These are phyloP conservation scores for Thalassoma bifasciatum DNA, from an alignment of 2,113 vertebrate genomes.

Conservation along the genomic window DNA sequence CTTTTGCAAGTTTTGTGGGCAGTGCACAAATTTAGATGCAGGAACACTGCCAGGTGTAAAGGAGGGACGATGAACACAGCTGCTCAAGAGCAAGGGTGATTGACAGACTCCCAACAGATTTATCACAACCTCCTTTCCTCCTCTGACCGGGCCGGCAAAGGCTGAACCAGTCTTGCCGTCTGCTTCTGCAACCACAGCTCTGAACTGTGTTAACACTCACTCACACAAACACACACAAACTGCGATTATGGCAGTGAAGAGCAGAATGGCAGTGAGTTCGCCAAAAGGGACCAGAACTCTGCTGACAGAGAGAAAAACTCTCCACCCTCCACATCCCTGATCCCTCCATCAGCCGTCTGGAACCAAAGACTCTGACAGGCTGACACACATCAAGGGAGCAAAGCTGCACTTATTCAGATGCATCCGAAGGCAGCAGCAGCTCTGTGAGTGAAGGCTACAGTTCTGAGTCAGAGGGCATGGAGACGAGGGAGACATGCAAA, in stretches of 20 bases:
- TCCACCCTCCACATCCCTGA: conserved; percentile 24
- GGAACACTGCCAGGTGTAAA: conserved; percentile 2
- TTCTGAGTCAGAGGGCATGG: conserved; percentile 10
- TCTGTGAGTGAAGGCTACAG: conserved; percentile 8
- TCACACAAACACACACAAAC: conserved; percentile 9
- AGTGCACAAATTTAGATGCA: conserved; percentile 19
- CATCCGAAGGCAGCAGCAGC: conserved; percentile 33
- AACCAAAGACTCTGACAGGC: conserved; percentile 63
- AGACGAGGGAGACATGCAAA: conserved; percentile 9
- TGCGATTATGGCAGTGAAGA: conserved; percentile 45
- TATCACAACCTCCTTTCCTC: conserved; percentile 24
- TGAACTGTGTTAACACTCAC: conserved; percentile 39
- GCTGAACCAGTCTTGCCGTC: conserved; percentile 54
- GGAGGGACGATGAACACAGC: conserved; percentile 5
- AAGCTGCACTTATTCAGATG: conserved; percentile 24
- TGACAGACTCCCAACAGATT: conserved; percentile 22
- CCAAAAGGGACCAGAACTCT: conserved; percentile 65
- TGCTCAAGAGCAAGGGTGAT: conserved; percentile 18
- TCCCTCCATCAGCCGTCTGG: conserved; percentile 38
- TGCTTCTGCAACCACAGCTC: conserved; percentile 69
- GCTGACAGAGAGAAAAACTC: conserved; percentile 74
- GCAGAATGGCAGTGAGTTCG: conserved; percentile 50
- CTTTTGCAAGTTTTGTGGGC: neutral
- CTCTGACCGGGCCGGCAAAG: conserved; percentile 30
- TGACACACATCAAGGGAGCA: conserved; percentile 62